Evolutionary conservation across 1,140 invertebrate species (phyloP).

Genomic region (Coptotermes formosanus): DNA sequence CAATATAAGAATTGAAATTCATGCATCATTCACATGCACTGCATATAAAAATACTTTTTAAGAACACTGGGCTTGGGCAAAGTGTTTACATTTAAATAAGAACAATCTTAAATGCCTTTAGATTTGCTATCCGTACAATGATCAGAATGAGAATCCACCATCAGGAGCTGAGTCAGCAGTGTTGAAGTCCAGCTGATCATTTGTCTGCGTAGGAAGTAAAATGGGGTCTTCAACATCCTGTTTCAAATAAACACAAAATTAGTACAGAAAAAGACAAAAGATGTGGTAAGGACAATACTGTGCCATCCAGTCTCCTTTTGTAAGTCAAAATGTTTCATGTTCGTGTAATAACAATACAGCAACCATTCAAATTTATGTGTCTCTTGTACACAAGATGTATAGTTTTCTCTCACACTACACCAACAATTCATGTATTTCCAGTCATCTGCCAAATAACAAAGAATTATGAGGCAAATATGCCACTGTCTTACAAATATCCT

Average conservation of each 20-base stretch:
- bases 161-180: conserved; percentile 18
- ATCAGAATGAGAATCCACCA: conserved; percentile 27
- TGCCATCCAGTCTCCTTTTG: too few species aligned
- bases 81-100: background rate
- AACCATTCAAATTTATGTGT: background rate
- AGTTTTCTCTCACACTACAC: background rate
- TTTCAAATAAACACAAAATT: background rate
- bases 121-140: background rate
- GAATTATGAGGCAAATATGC: too few species aligned
- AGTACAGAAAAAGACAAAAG: background rate
- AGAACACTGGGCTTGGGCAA: background rate
- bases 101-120: background rate
- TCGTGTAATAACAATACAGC: background rate
- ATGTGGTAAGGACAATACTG: background rate
- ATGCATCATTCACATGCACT: background rate
- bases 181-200: conserved; percentile 26
- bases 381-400: background rate
- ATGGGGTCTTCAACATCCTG: conserved; percentile 21
- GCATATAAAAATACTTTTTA: background rate
- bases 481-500: too few species aligned
- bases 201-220: background rate
- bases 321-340: too few species aligned
- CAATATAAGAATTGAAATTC: background rate
- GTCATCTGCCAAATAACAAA: too few species aligned
- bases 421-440: background rate